Evolutionary conservation across 1,140 invertebrate species (phyloP), one percentile per base, ranked within the genome.

Genomic region (Mizuhopecten yessoensis): DNA sequence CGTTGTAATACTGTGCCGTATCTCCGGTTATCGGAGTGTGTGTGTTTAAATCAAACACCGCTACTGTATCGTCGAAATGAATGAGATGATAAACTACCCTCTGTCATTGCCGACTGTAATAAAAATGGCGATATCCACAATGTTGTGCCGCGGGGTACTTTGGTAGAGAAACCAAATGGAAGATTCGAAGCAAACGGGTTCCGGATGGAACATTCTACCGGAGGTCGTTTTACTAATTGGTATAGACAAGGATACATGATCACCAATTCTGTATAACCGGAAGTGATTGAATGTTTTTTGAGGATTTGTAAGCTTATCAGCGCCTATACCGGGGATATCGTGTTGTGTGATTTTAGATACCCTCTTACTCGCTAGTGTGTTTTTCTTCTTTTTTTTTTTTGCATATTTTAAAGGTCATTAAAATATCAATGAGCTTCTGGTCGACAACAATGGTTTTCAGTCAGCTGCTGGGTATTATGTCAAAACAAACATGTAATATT

Each of bases 101-200:
- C 45, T 75, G 57, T 75, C 57, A 75, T 75, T 75, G 57, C 57
- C 57, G n/a, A 75, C 23, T 3, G 57, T 9, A 75, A 75, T 75
- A 75, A 75, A 75, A 75, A 75, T 75, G 57, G 57, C 57, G 57
- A 29, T 9, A 75, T 75, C 57, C 57, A n/a, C 57, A 75, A 75
- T 11, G 57, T 29, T 7, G 29, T 75, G 57, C 57, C 57, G 57
- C 57, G 11, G 57, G 57, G 29, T 29, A 75, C 57, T 45, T 39
- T 49, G 45, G 7, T 23, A 3, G 57, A 29, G 57, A 75, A 75
- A n/a, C n/a, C n/a, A n/a, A 75, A 29, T 75, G n/a, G 2, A 39
- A 17, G 57, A 75, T 29, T 75, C 57, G 29, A 75, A 7, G 57
- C 5, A 75, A 75, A 17, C 57, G n/a, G 57, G 57, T 75, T 75